Evolutionary conservation across 2,797 vertebrate species (phyloP), one percentile per base, ranked within the genome.

Genomic region (Protosalanx chinensis): DNA sequence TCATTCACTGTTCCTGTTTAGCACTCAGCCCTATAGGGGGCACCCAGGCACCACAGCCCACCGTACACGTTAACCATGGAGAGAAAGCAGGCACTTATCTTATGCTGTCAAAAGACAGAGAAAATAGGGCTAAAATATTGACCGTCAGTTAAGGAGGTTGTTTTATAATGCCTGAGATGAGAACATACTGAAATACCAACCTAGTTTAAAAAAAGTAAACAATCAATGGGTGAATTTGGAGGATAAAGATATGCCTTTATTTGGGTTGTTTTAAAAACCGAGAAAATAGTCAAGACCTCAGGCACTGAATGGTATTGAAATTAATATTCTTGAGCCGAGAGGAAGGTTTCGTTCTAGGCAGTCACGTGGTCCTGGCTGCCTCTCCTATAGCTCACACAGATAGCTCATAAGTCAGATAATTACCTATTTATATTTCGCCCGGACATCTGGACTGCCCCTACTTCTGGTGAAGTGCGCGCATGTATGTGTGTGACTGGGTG

Each of bases 361-460:
- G 77, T 77, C 84, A 84, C 72, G 46, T 80, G 78, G 75, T 66
- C 33, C 70, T 29, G 58, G 74, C 71, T 27, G 49, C 77, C 75
- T 65, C 68, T 35, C 68, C 10, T 23, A 10, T 41, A 41, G 23
- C 59, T 67, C 64, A 60, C 72, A 82, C 37, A 41, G 8, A 41
- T 41, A 41, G 37, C 37, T 41, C 37, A 41, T 65, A 72, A 81
- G 81, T 84, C 77, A 79, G 81, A 86, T 88, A 88, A 90, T 91
- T 89, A 89, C 81, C 85, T 87, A 85, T 88, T 88, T 86, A 87
- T 84, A 88, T 88, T 88, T 84, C 78, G 82, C 76, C 81, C 73
- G 79, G 78, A 85, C 81, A 84, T 83, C 80, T 73, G 84, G 82
- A 81, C 71, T 81, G 49, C 78, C 70, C 68, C 63, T 0, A 72